Base-by-base conservation (phyloP, 2,797 vertebrate species). In the Hylomyscus alleni region DNA sequence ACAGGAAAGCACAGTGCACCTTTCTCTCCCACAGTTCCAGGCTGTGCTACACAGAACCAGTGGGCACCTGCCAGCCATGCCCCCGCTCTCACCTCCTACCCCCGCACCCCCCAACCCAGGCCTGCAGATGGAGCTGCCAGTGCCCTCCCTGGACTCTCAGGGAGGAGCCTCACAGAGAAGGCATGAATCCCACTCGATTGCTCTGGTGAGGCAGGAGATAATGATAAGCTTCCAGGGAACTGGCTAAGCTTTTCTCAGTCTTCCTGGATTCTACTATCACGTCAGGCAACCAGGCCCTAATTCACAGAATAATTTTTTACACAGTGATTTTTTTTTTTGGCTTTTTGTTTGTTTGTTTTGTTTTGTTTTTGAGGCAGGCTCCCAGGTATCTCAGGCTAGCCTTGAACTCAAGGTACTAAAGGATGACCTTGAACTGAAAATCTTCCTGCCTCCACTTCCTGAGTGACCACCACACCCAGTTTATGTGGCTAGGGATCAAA, bases 241-340 rank as follows among this genome's bases (percentile, higher is more conserved):
- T 50, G 34, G 56, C 17, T 76, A 52, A 97, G 98, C 97, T 93
- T 97, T 83, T 96, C 95, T 87, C 44, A 84, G 81, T 92, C 97
- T 95, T 86, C 72, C 95, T 84, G 52, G 37, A 26, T 29, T 26
- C 44, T 26, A 6, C 12, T 14, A 6, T 40, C 4, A 14, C 73
- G 24, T 29, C 83, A n/a, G 4, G 67, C 50, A 62, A 92, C 91
- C 65, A 52, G 7, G 6, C 10, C 69, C 80, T 84, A 22, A 54
- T 0, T 88, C 60, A n/a, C 81, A 60, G 77, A 54, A 84, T 22
- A 13, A 58, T 58, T 40, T 56, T 58, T 15, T 15, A 58, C 13
- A 24, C 22, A 26, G 54, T 26, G 6, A 54, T n/a, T 67, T n/a
- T 65, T 47, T 47, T 34, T 29, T 34, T 22, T 56, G 17, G 12